Conservation (phyloP, 1,140 invertebrate genomes). For the Panulirus ornatus region DNA sequence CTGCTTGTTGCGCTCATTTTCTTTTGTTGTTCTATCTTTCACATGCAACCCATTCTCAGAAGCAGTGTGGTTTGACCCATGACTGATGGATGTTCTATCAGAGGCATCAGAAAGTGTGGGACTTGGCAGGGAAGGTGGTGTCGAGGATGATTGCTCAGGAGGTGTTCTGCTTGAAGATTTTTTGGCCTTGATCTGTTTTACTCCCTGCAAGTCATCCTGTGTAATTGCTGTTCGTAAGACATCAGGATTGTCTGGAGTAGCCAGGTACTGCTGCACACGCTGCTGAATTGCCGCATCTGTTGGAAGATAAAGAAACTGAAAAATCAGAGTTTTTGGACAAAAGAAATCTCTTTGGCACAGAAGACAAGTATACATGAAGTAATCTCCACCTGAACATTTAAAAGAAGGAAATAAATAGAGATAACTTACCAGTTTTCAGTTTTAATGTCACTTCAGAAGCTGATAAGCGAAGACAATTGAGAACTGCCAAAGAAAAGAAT, state of each 20-base stretch:
- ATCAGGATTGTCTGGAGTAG: slow-evolving; percentile 78
- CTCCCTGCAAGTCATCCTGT: slow-evolving; percentile 75
- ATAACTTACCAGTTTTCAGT: slow-evolving; percentile 89
- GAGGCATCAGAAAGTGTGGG: slow-evolving; percentile 64
- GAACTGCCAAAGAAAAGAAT: slow-evolving; percentile 85
- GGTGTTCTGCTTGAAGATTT: slow-evolving; percentile 71
- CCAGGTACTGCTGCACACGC: slow-evolving; percentile 86
- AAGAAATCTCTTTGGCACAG: not conserved
- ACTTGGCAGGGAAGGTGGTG: slow-evolving; percentile 53
- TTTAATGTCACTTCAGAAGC: slow-evolving; percentile 91
- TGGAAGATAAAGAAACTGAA: slow-evolving; percentile 62
- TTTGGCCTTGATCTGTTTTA: slow-evolving; percentile 74
- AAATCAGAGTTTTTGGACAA: not conserved
- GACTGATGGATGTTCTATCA: slow-evolving; percentile 31
- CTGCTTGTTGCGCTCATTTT: slow-evolving; percentile 68
- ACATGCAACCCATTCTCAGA: slow-evolving; percentile 51
- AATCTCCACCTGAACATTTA: not conserved
- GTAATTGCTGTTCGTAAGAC: slow-evolving; percentile 74
- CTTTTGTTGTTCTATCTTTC: slow-evolving; percentile 42
- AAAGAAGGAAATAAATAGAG: not conserved
- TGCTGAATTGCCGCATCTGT: slow-evolving; percentile 91
- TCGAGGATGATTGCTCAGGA: slow-evolving; percentile 63
- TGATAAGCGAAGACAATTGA: slow-evolving; percentile 93
- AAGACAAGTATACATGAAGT: not conserved
- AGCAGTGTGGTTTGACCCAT: slow-evolving; percentile 45